Evolutionary conservation across 1,140 invertebrate genomes (phyloP).

Genomic region (Neotoxoptera formosana): DNA sequence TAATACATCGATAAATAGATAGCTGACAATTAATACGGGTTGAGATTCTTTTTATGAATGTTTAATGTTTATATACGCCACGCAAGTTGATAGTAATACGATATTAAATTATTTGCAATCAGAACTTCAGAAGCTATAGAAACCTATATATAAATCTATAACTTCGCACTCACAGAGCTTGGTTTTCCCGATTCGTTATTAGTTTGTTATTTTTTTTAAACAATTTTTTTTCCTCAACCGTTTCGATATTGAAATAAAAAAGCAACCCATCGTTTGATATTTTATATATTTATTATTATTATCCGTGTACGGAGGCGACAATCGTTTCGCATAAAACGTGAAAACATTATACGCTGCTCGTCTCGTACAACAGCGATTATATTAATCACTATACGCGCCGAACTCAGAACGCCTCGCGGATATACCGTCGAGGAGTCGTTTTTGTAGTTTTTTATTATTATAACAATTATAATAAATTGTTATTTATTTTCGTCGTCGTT

Average conservation of each 20-base stretch:
- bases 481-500: not conserved
- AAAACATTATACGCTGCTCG: not conserved
- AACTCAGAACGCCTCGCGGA: not conserved
- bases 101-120: no score
- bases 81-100: no score
- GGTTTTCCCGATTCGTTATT: not conserved
- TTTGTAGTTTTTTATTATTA: not conserved
- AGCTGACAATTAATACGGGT: no score
- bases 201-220: no score
- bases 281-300: not conserved
- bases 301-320: no score
- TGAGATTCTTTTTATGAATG: no score
- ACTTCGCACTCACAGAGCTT: not conserved
- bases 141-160: no score
- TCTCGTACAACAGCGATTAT: not conserved
- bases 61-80: no score
- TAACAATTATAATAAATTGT: no score
- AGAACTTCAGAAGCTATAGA: no score
- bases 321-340: not conserved
- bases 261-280: not conserved
- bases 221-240: not conserved
- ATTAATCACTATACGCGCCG: not conserved
- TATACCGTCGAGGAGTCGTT: not conserved
- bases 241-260: constrained; percentile 1
- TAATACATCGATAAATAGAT: no score